Percentiles rank a stretch among this genome's conserved stretches.
phyloP scores from a whole-genome alignment of 2,888 invertebrate species.

The Smittia aterrima region DNA sequence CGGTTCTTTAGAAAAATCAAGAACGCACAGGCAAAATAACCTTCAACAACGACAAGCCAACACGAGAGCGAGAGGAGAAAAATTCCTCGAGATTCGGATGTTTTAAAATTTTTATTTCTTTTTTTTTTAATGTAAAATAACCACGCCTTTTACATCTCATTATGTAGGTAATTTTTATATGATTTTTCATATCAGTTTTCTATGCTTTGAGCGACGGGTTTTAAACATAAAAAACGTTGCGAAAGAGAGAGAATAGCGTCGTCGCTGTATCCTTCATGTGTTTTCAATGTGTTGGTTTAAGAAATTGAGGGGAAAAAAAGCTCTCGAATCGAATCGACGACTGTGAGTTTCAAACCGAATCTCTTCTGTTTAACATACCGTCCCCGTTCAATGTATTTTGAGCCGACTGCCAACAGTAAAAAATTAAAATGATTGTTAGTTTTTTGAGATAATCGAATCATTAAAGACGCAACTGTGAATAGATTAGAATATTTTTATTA shows the following conservation, averaged over 20 bases:
- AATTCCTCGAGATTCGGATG: slow-evolving; percentile 39
- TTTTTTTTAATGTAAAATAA: slow-evolving; percentile 41
- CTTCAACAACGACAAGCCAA: slow-evolving; percentile 15
- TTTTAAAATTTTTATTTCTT: slow-evolving; percentile 36
- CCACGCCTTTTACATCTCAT: slow-evolving; percentile 42
- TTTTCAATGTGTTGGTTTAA: neutral
- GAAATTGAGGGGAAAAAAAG: slow-evolving; percentile 39
- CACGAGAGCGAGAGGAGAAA: slow-evolving; percentile 14
- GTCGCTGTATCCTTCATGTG: neutral
- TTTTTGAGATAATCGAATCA: slow-evolving; percentile 39
- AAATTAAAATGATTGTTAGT: slow-evolving; percentile 41
- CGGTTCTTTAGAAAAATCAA: slow-evolving; percentile 34
- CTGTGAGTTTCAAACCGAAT: neutral
- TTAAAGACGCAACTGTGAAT: slow-evolving; percentile 36
- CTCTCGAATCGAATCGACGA: neutral
- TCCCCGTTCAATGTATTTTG: neutral
- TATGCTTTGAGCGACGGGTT: slow-evolving; percentile 39
- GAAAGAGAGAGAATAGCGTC: neutral
- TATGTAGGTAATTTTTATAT: slow-evolving; percentile 41
- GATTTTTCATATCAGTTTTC: slow-evolving; percentile 41
- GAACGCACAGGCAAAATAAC: slow-evolving; percentile 20
- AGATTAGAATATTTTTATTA: slow-evolving; percentile 32
- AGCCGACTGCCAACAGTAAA: slow-evolving; percentile 22
- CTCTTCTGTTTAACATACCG: slow-evolving; percentile 13
- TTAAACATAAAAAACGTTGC: slow-evolving; percentile 38